Evolutionary conservation across 1,140 invertebrate species (phyloP).

Genomic region (Pinna nobilis): DNA sequence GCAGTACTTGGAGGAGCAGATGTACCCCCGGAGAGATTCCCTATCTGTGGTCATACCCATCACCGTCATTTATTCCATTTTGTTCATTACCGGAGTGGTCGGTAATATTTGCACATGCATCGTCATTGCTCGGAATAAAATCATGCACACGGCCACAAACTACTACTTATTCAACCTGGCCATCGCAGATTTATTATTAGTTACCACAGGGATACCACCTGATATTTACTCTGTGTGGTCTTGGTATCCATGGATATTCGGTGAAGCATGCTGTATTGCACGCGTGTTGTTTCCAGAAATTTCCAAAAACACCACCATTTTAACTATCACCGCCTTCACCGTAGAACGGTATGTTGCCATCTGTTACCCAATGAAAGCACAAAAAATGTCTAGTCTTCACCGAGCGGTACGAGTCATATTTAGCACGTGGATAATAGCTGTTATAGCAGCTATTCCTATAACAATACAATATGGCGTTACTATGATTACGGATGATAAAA

Average conservation of each 20-base stretch:
- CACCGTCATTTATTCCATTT: conserved; percentile 63
- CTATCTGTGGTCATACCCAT: conserved; percentile 52
- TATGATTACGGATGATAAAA: conserved; percentile 22
- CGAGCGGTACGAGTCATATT: conserved; percentile 87
- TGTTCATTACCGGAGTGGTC: conserved; percentile 65
- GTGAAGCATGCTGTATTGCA: conserved; percentile 88
- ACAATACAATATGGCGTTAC: conserved; percentile 53
- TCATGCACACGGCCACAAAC: conserved; percentile 82
- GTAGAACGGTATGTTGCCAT: conserved; percentile 73
- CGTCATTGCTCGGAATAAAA: conserved; percentile 68
- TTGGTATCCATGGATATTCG: conserved; percentile 90
- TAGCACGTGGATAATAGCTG: conserved; percentile 85
- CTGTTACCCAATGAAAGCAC: conserved; percentile 67
- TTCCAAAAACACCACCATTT: conserved; percentile 79
- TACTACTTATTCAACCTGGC: conserved; percentile 95
- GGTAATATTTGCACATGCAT: conserved; percentile 71
- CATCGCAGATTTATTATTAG: conserved; percentile 91
- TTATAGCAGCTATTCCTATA: conserved; percentile 84
- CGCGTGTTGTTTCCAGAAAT: conserved; percentile 90
- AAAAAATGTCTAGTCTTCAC: conserved; percentile 78
- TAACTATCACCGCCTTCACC: conserved; percentile 74
- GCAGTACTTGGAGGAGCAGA: conserved; percentile 38
- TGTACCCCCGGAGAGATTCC: conserved; percentile 47
- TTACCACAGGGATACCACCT: conserved; percentile 85
- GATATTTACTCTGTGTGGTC: conserved; percentile 92